phyloP scores from a whole-genome alignment of 2,888 invertebrate genomes.

The Fragum sueziense region DNA sequence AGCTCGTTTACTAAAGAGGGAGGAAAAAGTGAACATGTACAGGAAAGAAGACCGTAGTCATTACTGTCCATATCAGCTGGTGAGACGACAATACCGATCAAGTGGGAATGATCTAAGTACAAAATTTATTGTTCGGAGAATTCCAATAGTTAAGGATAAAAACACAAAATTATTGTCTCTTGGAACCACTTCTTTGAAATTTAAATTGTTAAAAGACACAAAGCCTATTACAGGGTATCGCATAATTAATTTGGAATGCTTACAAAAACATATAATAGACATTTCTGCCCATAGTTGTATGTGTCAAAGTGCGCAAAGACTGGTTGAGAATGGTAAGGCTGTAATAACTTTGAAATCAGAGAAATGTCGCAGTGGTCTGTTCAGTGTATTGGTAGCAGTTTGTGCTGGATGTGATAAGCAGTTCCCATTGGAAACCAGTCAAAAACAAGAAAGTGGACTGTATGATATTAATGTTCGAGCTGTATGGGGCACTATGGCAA shows the following conservation, averaged over 20 bases:
- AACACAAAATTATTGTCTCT: neutral
- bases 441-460: neutral
- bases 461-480: conserved; percentile 8
- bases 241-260: neutral
- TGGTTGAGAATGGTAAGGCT: neutral
- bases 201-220: neutral
- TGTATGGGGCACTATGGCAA: conserved; percentile 18
- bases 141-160: neutral
- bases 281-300: conserved; percentile 1
- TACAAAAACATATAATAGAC: neutral
- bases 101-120: too few relatives aligned
- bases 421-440: neutral
- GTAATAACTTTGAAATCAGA: neutral
- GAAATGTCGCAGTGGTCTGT: neutral
- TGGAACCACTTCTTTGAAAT: neutral
- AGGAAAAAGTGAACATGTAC: too few relatives aligned
- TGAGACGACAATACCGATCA: neutral
- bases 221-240: neutral
- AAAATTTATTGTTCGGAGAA: neutral
- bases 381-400: neutral
- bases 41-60: too few relatives aligned
- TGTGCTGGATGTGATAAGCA: neutral
- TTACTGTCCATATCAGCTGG: neutral
- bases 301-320: conserved; percentile 4
- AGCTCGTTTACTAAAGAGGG: too few relatives aligned